Evolutionary conservation across 2,888 invertebrate species (phyloP).

Genomic region (Gari tellinella): DNA sequence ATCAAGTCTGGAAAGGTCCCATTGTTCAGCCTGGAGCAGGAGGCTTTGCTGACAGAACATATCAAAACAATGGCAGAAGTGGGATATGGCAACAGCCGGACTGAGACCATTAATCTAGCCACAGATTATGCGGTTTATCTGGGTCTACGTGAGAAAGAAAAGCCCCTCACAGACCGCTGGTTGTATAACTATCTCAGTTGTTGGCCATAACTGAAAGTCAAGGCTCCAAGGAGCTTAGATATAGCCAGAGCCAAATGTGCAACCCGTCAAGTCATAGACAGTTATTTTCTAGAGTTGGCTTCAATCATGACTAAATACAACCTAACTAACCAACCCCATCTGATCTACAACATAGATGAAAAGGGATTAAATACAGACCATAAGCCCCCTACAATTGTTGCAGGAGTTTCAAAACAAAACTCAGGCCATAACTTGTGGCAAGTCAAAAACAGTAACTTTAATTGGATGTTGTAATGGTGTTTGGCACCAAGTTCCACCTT

Average conservation of each 20-base stretch:
- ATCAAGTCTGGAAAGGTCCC: constrained; percentile 14
- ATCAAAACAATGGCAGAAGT: constrained; percentile 14
- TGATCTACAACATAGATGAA: constrained; percentile 42
- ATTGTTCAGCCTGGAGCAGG: constrained; percentile 7
- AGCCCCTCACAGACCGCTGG: background rate
- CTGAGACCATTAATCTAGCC: constrained; percentile 11
- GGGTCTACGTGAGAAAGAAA: background rate
- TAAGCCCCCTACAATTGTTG: constrained; percentile 32
- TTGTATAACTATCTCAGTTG: background rate
- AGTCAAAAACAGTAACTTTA: constrained; percentile 15
- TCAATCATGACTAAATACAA: constrained; percentile 27
- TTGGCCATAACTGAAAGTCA: constrained; percentile 12
- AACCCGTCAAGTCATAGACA: constrained; percentile 16
- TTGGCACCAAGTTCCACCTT: constrained; percentile 27
- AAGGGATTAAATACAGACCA: constrained; percentile 30
- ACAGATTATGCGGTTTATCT: constrained; percentile 13
- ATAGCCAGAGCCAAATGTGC: constrained; percentile 24
- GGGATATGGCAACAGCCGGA: constrained; percentile 24
- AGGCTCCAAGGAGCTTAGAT: background rate
- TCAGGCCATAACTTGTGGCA: constrained; percentile 35
- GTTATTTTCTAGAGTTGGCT: constrained; percentile 31
- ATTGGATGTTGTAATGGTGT: constrained; percentile 30
- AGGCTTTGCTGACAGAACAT: constrained; percentile 16
- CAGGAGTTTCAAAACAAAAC: constrained; percentile 19
- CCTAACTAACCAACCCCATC: constrained; percentile 30